Conservation (phyloP, 2,797 vertebrate genomes). For the Xiphophorus birchmanni region DNA sequence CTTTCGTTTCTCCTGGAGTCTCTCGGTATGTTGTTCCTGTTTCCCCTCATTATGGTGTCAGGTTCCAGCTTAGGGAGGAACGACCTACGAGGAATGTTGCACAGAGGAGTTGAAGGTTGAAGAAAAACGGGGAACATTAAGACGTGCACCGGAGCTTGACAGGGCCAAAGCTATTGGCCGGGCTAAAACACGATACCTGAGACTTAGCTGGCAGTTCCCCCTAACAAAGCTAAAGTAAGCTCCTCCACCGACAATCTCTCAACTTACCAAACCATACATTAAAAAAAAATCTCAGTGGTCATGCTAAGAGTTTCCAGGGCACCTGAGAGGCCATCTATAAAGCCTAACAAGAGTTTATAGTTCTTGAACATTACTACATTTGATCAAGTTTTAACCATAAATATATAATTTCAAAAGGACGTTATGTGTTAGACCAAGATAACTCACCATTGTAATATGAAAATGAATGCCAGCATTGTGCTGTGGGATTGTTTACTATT, state of each 20-base stretch:
- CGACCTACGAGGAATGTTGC: constrained; percentile 62
- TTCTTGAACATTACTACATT: neutral
- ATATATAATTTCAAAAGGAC: neutral
- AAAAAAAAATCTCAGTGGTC: constrained; percentile 11
- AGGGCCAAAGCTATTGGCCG: constrained; percentile 69
- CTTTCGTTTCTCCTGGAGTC: constrained; percentile 36
- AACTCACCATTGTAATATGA: neutral
- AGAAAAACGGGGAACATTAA: constrained; percentile 36
- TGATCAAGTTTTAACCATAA: neutral
- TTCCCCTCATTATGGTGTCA: constrained; percentile 33
- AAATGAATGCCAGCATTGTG: neutral
- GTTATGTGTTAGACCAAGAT: neutral
- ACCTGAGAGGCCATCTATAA: constrained; percentile 18
- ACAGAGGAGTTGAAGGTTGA: constrained; percentile 43
- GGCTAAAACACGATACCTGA: constrained; percentile 59
- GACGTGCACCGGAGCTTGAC: constrained; percentile 74
- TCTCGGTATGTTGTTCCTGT: constrained; percentile 40
- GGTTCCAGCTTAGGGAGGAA: constrained; percentile 20
- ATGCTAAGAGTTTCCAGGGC: neutral
- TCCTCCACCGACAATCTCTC: constrained; percentile 39
- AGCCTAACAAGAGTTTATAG: neutral
- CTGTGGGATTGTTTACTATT: neutral
- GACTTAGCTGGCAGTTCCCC: constrained; percentile 45
- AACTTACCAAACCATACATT: constrained; percentile 40
- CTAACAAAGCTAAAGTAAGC: constrained; percentile 53